Percentiles rank a stretch among this genome's conserved stretches.
Evolutionary conservation across 2,113 vertebrate genomes (phyloP).

Genomic region (Anser brachyrhynchus): DNA sequence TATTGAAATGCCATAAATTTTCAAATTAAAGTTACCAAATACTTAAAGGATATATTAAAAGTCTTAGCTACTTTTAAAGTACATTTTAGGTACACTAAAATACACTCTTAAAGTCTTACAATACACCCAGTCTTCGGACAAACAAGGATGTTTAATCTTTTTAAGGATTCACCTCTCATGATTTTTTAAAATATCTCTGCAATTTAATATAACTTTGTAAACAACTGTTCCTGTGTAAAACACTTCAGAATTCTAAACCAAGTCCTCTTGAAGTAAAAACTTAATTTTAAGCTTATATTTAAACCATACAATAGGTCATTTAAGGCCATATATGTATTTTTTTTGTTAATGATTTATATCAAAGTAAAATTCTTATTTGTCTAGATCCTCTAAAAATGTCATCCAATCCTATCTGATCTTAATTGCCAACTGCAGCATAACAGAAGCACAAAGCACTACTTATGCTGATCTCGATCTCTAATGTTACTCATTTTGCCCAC

Average conservation of each 20-base stretch:
- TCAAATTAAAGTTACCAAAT: neutral
- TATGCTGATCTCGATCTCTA: neutral
- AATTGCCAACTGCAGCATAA: neutral
- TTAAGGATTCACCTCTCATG: neutral
- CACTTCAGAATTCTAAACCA: neutral
- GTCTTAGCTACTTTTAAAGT: neutral
- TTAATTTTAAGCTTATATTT: neutral
- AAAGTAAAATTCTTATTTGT: neutral
- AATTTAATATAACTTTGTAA: neutral
- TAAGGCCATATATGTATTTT: neutral
- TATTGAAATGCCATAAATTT: neutral
- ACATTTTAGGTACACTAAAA: neutral
- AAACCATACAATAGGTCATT: neutral
- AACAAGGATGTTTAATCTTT: neutral
- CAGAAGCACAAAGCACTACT: neutral
- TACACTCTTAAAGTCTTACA: neutral
- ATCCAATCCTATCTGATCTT: neutral
- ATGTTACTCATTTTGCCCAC: neutral
- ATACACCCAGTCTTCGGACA: neutral
- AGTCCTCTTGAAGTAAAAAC: neutral
- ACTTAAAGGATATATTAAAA: neutral
- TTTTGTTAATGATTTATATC: neutral
- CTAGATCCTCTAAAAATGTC: neutral
- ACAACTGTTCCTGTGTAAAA: neutral
- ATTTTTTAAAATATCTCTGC: neutral